Base-by-base conservation (phyloP, 2,113 vertebrate genomes). In the Patagioenas fasciata region DNA sequence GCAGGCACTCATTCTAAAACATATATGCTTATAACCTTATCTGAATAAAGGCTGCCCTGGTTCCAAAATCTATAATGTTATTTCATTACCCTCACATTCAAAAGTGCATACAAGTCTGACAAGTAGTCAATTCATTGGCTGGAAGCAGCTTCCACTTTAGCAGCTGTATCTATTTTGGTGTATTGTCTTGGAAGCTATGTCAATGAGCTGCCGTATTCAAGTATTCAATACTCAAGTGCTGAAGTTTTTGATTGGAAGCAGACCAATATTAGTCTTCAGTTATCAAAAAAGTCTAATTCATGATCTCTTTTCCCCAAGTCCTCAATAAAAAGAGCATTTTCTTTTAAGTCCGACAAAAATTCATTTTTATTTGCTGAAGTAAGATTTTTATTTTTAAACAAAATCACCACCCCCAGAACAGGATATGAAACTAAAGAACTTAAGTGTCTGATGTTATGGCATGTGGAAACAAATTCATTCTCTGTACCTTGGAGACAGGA, bases 31-130 rank as follows among this genome's bases (percentile, higher is more conserved):
- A 79, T 94, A 95, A 95, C 91, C 80, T 92, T 84, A 86, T 93
- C 72, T 88, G 92, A 86, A 93, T 81, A 93, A 92, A 93, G 80
- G 66, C 92, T 93, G 83, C 83, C 73, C 90, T 72, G 86, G 50
- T 96, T 95, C 93, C 94, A 80, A 92, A 92, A 87, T 90, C 93
- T 89, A 28, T 94, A 72, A 96, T 92, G 91, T 95, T 88, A 87
- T 95, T 95, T 95, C 91, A 92, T 96, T 97, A 92, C 80, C 53
- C 86, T 94, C 77, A 29, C 88, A 88, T 83, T 95, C 80, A 89
- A 86, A 91, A 80, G 34, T 1, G 69, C 95, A 95, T 93, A 81
- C 83, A 93, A 75, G 95, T 95, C 92, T 94, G 95, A 95, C 90
- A 94, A 60, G 93, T 65, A 69, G 85, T 81, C 61, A 69, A 92